These are phyloP conservation scores for Carpatolechia fugitivella DNA, from an alignment of 2,888 invertebrate genomes.

Conservation along the genomic window DNA sequence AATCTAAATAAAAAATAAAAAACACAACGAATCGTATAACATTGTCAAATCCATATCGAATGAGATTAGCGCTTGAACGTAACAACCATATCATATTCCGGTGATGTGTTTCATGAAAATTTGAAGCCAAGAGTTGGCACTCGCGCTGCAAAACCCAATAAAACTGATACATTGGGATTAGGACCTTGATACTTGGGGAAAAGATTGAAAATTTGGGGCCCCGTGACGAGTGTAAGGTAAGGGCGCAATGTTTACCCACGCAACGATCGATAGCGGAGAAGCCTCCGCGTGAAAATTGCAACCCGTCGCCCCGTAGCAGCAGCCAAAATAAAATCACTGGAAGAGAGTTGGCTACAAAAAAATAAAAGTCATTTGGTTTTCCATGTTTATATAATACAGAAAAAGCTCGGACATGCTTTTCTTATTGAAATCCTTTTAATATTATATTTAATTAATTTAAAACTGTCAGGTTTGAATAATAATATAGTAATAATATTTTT, in stretches of 20 bases:
- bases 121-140: conserved; percentile 9
- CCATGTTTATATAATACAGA: no score
- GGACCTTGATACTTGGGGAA: conserved; percentile 4
- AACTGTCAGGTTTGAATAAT: no score
- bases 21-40: neutral
- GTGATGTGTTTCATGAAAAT: conserved; percentile 9
- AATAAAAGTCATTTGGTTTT: no score
- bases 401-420: no score
- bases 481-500: no score
- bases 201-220: conserved; percentile 14
- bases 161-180: conserved; percentile 4
- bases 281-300: conserved; percentile 76
- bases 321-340: conserved; percentile 46
- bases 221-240: conserved; percentile 38
- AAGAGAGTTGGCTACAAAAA: neutral
- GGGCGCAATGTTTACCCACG: conserved; percentile 73
- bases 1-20: no score
- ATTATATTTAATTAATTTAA: no score
- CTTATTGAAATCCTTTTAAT: no score
- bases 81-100: conserved; percentile 5
- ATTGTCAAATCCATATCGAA: neutral
- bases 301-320: conserved; percentile 45
- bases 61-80: neutral
- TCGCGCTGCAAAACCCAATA: neutral
- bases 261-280: conserved; percentile 67